Evolutionary conservation across 2,888 invertebrate genomes (phyloP).

Genomic region (Philonicus albiceps): DNA sequence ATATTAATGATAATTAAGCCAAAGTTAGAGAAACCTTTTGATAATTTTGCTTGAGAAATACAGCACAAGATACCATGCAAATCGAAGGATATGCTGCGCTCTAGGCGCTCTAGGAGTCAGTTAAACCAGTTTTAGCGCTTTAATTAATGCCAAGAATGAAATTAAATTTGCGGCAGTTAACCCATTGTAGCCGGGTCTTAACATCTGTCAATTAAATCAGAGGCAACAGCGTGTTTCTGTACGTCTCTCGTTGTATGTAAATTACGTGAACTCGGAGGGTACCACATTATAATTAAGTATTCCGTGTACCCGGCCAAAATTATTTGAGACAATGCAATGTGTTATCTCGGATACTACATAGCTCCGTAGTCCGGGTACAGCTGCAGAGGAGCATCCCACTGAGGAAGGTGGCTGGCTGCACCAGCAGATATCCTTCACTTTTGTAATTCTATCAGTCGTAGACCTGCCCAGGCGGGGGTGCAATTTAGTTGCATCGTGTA

Average conservation of each 20-base stretch:
- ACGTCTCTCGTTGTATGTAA: slow-evolving; percentile 41
- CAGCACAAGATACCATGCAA: not conserved
- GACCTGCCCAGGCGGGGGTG: slow-evolving; percentile 2
- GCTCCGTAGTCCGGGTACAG: slow-evolving; percentile 1
- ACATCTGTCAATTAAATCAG: slow-evolving; percentile 47
- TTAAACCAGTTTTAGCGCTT: slow-evolving; percentile 6
- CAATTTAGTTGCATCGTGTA: not conserved
- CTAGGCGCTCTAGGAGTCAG: not conserved
- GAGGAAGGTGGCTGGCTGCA: slow-evolving; percentile 7
- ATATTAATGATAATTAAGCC: not conserved
- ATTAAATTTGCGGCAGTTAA: slow-evolving; percentile 42
- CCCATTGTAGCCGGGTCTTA: slow-evolving; percentile 28
- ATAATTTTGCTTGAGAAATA: not conserved
- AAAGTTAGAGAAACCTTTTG: not conserved
- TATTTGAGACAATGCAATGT: slow-evolving; percentile 48
- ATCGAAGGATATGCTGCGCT: not conserved
- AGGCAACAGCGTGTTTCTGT: slow-evolving; percentile 37
- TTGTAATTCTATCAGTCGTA: slow-evolving; percentile 34
- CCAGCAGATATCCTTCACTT: slow-evolving; percentile 29
- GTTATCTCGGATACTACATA: slow-evolving; percentile 41
- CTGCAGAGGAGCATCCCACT: slow-evolving; percentile 1
- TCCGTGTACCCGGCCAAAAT: slow-evolving; percentile 48
- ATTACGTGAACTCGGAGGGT: slow-evolving; percentile 39
- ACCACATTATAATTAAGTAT: slow-evolving; percentile 49
- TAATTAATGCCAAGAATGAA: slow-evolving; percentile 39